Base-by-base conservation (phyloP, 2,888 invertebrate genomes). In the Papilio demoleus region DNA sequence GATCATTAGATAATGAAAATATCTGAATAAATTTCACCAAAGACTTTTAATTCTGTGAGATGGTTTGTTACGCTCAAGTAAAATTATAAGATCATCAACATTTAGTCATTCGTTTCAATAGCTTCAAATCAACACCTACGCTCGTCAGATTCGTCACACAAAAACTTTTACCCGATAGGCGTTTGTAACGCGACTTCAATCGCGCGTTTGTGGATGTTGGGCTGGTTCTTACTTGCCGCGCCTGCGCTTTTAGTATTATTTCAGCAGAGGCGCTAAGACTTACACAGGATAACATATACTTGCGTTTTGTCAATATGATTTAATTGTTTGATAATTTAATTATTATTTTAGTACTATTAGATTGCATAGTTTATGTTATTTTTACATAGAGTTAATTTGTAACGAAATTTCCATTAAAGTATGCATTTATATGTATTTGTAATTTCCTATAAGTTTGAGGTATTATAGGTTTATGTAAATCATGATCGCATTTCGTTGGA, bases 91-190 rank as follows among this genome's bases (percentile, higher is more conserved):
- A 27, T 53, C 2, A 24, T 24, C 11, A 27, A 53, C 27, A 22
- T 53, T 53, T n/a, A 27, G n/a, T 27, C 53, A 53, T 56, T 56
- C 53, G 53, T 56, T 56, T 56, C 56, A 64, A 38, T 24, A 17
- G 65, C 17, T 65, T 56, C 47, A 45, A 24, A 40, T 40, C 27
- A 56, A 56, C 65, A 65, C 65, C 56, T 31, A 56, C 56, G 36
- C 24, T 56, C 24, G 40, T 65, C 53, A 56, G 31, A 65, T 65
- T 53, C 64, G 53, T 64, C 53, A 64, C 53, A 64, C 38, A 14
- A 53, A 50, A 31, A 27, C 27, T 27, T 42, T 42, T 61, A 45
- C 22, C 6, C 42, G 34, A 59, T 45, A 19, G 61, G 40, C 53
- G 53, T 67, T 61, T 67, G 60, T 60, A 67, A 50, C 36, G 22